Conservation (phyloP, 1,140 invertebrate genomes). For the Polyergus mexicanus region DNA sequence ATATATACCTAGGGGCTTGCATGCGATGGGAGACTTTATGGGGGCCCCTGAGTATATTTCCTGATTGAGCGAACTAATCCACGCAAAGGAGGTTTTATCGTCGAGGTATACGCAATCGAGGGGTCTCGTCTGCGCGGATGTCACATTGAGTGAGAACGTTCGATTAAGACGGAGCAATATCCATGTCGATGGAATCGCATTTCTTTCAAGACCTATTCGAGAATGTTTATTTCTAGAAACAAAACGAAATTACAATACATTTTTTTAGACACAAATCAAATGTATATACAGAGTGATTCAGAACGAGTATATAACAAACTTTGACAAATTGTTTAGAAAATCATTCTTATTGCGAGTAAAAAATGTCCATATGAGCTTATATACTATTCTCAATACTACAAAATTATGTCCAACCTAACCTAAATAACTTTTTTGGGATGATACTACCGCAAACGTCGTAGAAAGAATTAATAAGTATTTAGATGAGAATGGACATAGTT, state of each 20-base stretch:
- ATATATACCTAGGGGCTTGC: constrained; percentile 73
- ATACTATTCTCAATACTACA: too few relatives aligned
- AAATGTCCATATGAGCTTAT: too few relatives aligned
- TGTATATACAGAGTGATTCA: too few relatives aligned
- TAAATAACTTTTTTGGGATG: too few relatives aligned
- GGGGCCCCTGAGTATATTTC: constrained; percentile 82
- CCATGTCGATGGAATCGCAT: not conserved
- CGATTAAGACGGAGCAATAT: constrained; percentile 19
- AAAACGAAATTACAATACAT: not conserved
- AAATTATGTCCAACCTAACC: too few relatives aligned
- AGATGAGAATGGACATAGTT: too few relatives aligned
- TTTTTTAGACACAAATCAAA: not conserved
- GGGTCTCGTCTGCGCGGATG: constrained; percentile 60
- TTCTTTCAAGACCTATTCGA: not conserved
- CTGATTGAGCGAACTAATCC: constrained; percentile 84
- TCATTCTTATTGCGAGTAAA: too few relatives aligned
- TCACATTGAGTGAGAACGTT: constrained; percentile 38
- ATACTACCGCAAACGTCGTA: too few relatives aligned
- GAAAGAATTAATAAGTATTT: too few relatives aligned
- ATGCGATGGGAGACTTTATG: constrained; percentile 76
- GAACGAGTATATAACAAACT: too few relatives aligned
- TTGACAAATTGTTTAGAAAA: too few relatives aligned
- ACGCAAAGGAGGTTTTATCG: constrained; percentile 84
- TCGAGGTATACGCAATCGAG: constrained; percentile 82
- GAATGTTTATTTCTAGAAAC: not conserved